These are phyloP conservation scores for Halictus ligatus DNA, from an alignment of 2,888 invertebrate species.

Conservation along the genomic window DNA sequence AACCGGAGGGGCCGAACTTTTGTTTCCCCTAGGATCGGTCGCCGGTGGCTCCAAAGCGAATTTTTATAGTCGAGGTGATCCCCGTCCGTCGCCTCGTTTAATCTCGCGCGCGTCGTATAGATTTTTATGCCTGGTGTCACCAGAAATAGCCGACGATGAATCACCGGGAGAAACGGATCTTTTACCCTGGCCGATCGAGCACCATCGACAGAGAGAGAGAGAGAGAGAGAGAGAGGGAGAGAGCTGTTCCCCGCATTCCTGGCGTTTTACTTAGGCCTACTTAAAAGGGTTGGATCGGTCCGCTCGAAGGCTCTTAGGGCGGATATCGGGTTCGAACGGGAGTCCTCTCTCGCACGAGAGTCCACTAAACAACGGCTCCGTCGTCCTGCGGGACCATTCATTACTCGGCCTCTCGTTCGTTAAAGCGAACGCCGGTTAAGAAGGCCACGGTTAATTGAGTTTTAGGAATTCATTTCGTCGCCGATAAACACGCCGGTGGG, in stretches of 20 bases:
- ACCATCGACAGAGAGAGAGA: slow-evolving; percentile 33
- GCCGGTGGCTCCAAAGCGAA: not conserved
- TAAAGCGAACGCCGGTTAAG: slow-evolving; percentile 61
- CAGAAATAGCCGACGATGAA: slow-evolving; percentile 65
- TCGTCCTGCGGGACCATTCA: slow-evolving; percentile 69
- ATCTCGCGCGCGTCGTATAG: slow-evolving; percentile 24
- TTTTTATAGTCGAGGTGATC: slow-evolving; percentile 27
- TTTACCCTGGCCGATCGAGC: slow-evolving; percentile 62
- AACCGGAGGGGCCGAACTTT: not conserved
- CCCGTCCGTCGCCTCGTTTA: slow-evolving; percentile 29
- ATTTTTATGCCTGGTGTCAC: slow-evolving; percentile 48
- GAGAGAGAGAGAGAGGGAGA: not conserved
- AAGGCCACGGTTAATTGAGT: slow-evolving; percentile 77
- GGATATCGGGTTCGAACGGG: slow-evolving; percentile 68
- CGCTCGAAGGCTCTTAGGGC: slow-evolving; percentile 71
- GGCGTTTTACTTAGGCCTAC: slow-evolving; percentile 73
- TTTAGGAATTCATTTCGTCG: slow-evolving; percentile 78
- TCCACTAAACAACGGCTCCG: slow-evolving; percentile 45
- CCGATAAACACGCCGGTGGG: slow-evolving; percentile 72
- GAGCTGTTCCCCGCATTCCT: slow-evolving; percentile 71
- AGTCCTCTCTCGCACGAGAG: slow-evolving; percentile 37
- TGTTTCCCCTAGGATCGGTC: not conserved
- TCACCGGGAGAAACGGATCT: slow-evolving; percentile 71
- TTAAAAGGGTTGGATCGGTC: slow-evolving; percentile 75
- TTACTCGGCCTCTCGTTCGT: slow-evolving; percentile 65